Conservation (phyloP, 2,888 invertebrate genomes). For the Drosophila macrothrix region DNA sequence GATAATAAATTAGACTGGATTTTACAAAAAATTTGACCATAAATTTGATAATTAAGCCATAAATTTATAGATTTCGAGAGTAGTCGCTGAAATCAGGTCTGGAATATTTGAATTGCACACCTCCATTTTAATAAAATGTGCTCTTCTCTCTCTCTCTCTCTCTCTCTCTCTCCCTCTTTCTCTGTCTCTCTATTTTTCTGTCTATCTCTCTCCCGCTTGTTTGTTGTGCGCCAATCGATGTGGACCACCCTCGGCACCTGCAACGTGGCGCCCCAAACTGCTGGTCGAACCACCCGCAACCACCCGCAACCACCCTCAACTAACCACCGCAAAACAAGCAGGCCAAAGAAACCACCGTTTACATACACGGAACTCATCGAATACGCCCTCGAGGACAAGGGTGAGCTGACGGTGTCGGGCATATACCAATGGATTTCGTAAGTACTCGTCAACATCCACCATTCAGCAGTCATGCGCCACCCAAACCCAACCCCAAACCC, state of each 20-base stretch:
- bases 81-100: neutral
- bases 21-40: neutral
- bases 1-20: neutral
- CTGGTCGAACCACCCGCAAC: neutral
- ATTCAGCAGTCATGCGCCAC: neutral
- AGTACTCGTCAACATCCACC: constrained; percentile 85
- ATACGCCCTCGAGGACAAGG: constrained; percentile 93
- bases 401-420: constrained; percentile 95
- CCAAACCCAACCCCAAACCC: neutral
- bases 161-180: neutral
- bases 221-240: constrained; percentile 57
- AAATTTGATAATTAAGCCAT: neutral
- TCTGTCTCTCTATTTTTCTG: constrained; percentile 6
- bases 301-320: constrained; percentile 27
- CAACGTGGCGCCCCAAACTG: constrained; percentile 5
- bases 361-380: constrained; percentile 96
- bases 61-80: neutral
- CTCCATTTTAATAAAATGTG: constrained; percentile 35
- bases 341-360: constrained; percentile 93
- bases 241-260: constrained; percentile 48
- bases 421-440: constrained; percentile 98
- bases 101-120: neutral
- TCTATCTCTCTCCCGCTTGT: constrained; percentile 9
- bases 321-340: constrained; percentile 82
- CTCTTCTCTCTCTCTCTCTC: neutral